Evolutionary conservation across 2,797 vertebrate species (phyloP).

Genomic region (Geotrypetes seraphini): DNA sequence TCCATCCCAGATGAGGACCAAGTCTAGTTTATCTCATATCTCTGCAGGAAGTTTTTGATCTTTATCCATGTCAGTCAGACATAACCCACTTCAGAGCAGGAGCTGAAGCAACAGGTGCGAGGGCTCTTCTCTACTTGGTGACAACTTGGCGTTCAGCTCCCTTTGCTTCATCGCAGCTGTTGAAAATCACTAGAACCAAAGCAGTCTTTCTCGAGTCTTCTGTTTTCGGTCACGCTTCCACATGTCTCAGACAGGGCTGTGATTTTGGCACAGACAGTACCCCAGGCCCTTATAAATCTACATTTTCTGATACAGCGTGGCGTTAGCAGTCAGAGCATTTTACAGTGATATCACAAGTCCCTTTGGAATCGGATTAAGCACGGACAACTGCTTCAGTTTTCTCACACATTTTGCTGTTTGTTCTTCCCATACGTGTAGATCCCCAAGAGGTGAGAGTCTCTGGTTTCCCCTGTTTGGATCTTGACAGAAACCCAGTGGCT

Average conservation of each 20-base stretch:
- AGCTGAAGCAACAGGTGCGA: neutral
- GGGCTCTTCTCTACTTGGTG: neutral
- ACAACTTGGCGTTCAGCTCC: neutral
- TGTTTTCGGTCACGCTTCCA: neutral
- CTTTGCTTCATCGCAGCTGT: neutral
- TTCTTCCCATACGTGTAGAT: neutral
- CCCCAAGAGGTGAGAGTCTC: neutral
- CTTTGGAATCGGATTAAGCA: neutral
- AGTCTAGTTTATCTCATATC: too few relatives aligned
- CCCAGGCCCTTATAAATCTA: neutral
- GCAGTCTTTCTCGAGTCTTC: neutral
- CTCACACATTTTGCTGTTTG: neutral
- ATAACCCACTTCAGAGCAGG: too few relatives aligned
- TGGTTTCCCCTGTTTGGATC: neutral
- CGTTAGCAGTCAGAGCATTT: neutral
- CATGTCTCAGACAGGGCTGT: neutral
- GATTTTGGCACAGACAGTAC: neutral
- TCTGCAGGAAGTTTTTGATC: too few relatives aligned
- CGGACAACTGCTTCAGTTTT: neutral
- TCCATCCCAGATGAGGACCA: too few relatives aligned
- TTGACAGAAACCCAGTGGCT: too few relatives aligned
- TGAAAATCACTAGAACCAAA: neutral
- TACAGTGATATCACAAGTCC: neutral
- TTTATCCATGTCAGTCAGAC: too few relatives aligned
- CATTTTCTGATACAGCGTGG: neutral